Percentiles rank a stretch among this genome's conserved stretches.
phyloP scores from a whole-genome alignment of 2,888 invertebrate species.

The Xestobium rufovillosum region DNA sequence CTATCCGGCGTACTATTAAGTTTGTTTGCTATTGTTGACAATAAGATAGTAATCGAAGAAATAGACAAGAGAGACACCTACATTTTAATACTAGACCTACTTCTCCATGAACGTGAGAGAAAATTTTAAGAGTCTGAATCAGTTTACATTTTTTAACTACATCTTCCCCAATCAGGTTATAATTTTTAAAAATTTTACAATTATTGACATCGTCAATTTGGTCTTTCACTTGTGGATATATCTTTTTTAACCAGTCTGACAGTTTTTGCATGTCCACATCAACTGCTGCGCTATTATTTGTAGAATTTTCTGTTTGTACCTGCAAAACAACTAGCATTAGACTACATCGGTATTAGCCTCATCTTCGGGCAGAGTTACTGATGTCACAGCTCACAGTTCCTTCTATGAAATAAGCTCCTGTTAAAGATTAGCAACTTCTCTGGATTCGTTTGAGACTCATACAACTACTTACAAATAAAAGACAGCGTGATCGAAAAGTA shows the following conservation, averaged over 20 bases:
- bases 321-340: too few relatives aligned
- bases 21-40: too few relatives aligned
- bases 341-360: slow-evolving; percentile 5
- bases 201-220: slow-evolving; percentile 41
- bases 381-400: too few relatives aligned
- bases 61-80: too few relatives aligned
- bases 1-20: too few relatives aligned
- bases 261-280: slow-evolving; percentile 43
- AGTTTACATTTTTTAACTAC: slow-evolving; percentile 31
- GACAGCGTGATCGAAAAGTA: too few relatives aligned
- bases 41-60: too few relatives aligned
- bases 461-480: too few relatives aligned
- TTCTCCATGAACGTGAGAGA: slow-evolving; percentile 10
- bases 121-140: slow-evolving; percentile 30
- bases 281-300: slow-evolving; percentile 16
- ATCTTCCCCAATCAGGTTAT: slow-evolving; percentile 25
- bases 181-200: slow-evolving; percentile 35
- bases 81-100: slow-evolving; percentile 20
- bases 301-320: slow-evolving; percentile 41
- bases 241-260: slow-evolving; percentile 43
- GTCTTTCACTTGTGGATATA: slow-evolving; percentile 43
- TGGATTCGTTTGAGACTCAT: too few relatives aligned
- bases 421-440: too few relatives aligned
- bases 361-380: too few relatives aligned
- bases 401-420: too few relatives aligned